Evolutionary conservation across 2,113 vertebrate species (phyloP), one percentile per base, ranked within the genome.

Genomic region (Brachyistius frenatus): DNA sequence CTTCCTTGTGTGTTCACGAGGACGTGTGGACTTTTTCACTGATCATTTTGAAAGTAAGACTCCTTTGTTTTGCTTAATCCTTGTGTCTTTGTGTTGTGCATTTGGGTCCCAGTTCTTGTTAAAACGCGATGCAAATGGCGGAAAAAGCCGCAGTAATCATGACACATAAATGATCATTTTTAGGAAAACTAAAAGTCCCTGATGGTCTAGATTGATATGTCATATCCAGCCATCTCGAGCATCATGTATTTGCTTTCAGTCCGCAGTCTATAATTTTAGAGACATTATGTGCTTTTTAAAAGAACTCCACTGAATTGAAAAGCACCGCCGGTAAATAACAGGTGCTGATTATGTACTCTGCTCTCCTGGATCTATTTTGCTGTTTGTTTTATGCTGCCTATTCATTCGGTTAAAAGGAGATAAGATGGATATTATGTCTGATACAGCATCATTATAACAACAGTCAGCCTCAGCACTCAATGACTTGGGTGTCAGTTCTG

Each of bases 211-310:
- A 23, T 23, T 23, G 23, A 23, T 23, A 23, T 23, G 23, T 23
- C 23, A 23, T 23, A 23, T 23, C 23, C 1, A 15, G 49, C 15
- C 15, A 16, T n/a, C 15, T 50, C 3, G 13, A 41, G 41, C 41
- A 44, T 9, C 41, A 13, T 13, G 41, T 11, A 44, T 44, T 44
- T 44, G 23, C 23, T 23, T 23, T 23, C 8, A 44, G 11, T 10
- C 41, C 9, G 3, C 8, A 44, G 41, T 44, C 41, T 44, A 13
- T 44, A 44, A 44, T 44, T 13, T 44, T 4, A 44, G 49, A 52
- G 7, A 23, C 5, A 52, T 52, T 52, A 52, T 52, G 49, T 52
- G 49, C n/a, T 37, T 73, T 10, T 58, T 68, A 62, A 68, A 67
- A 57, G 35, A 11, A 9, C 1, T 13, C 0, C 0, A 11, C 6